A percentile compares a stretch with the other conserved stretches of the same genome.
Evolutionary conservation across 2,113 vertebrate genomes (phyloP).

Genomic region (Brachypodius melanocephalos): DNA sequence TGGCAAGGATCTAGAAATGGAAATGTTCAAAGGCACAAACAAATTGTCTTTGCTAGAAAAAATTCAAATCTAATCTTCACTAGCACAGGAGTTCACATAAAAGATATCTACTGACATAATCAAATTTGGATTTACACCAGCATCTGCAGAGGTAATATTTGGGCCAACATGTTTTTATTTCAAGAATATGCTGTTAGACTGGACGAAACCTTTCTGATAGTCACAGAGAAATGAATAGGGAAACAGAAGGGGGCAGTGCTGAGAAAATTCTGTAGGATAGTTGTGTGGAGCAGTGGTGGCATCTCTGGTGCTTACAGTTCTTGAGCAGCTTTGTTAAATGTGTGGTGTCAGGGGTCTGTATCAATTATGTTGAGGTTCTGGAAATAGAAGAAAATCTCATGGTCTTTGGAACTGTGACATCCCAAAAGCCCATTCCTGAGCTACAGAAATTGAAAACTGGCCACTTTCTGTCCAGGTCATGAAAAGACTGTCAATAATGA

Average conservation of each 20-base stretch:
- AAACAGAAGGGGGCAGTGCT: background rate
- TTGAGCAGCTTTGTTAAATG: background rate
- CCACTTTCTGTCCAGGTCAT: background rate
- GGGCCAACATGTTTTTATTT: background rate
- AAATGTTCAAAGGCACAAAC: background rate
- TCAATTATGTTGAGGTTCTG: background rate
- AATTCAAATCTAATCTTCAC: conserved; percentile 3
- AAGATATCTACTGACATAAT: background rate
- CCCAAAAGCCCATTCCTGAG: accelerated
- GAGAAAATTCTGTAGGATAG: background rate
- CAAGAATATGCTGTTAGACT: background rate
- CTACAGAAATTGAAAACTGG: background rate
- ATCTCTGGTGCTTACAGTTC: background rate
- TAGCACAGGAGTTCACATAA: background rate
- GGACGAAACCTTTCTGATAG: background rate
- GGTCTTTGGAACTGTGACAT: background rate
- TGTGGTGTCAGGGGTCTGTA: background rate
- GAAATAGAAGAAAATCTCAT: background rate
- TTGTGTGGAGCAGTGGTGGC: background rate
- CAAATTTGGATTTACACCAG: background rate
- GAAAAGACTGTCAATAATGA: background rate
- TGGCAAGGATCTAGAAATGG: background rate
- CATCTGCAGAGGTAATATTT: background rate
- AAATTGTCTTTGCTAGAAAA: background rate
- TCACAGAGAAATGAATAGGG: background rate